Evolutionary conservation across 2,888 invertebrate genomes (phyloP), one percentile per base, ranked within the genome.

Genomic region (Cyaniris semiargus): DNA sequence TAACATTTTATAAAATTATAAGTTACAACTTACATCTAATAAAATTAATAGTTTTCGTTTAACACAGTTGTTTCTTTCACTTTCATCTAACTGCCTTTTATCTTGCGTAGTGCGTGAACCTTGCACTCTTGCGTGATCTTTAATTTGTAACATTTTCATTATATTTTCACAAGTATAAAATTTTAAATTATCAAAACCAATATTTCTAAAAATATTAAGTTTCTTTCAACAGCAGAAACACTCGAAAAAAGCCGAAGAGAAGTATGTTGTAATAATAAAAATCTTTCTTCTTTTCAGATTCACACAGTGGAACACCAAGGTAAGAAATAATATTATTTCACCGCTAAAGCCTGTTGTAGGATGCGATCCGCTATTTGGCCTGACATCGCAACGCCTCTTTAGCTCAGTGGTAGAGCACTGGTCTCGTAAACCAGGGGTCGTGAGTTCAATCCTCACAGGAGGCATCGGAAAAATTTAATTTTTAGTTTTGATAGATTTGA

Each of bases 401-500:
- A 96, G 96, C 96, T 96, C 96, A 96, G 96, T 96, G 96, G 96
- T 95, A 96, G 96, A 96, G 96, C 96, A 96, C 96, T 96, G 96
- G 96, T 96, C 96, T 96, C 96, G 96, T 96, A 96, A 96, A 96
- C 96, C 96, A 96, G 96, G 96, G 96, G 96, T 96, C 96, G 96
- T 96, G 96, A 96, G 96, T 96, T 96, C 96, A 95, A 96, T 95
- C 96, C 96, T 96, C 96, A 96, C 96, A 96, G 96, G 96, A 96
- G 96, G 96, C 96, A 96, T 84, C 72, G 15, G 0, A 76, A 77
- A 78, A 10, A 18, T 78, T 80, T 79, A 79, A 75, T 78, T 77
- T 75, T 75, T 78, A 18, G 31, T 66, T 66, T 70, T 75, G 74
- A 44, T 77, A 13, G 23, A 21, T 27, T 70, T 70, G n/a, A 10